Evolutionary conservation across 2,797 vertebrate genomes (phyloP), one percentile per base, ranked within the genome.

Genomic region (Synaphobranchus kaupii): DNA sequence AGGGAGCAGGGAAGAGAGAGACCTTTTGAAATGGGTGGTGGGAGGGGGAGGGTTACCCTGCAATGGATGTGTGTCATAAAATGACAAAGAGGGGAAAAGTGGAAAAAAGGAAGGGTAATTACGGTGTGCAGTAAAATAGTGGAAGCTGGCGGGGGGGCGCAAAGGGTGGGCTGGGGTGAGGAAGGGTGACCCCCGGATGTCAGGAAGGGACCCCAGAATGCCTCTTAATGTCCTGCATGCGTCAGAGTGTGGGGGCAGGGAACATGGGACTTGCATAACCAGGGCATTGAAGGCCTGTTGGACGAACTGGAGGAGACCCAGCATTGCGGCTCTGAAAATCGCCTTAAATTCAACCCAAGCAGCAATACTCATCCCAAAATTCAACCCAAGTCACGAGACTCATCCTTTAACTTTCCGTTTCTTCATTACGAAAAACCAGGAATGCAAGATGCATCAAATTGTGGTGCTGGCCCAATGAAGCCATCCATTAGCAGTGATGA

Each of bases 1-100:
- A 71, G 66, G 15, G 2, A 1, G 52, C 28, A 39, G 83, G 15
- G 12, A 8, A 13, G 66, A 3, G 71, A 76, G 68, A 7, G 52
- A 13, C 68, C 22, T 9, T 31, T 13, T 39, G 25, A 63, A 20
- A 12, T 4, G 25, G 31, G 31, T 3, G 31, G 31, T 15, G 22
- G 22, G 6, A 13, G 84, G 60, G 58, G 60, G 60, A 7, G 84
- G 34, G 66, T 84, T 84, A 73, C 48, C 60, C 25, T n/a, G 44
- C 83, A 84, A 63, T 82, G 50, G 83, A 83, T 81, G 73, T 20
- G 60, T 82, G 87, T 85, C 84, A 86, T 88, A 88, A 88, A 88
- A 68, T 56, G 15, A 39, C 22, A 86, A 84, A 85, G 87, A 31
- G 48, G 31, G n/a, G 71, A 31, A 86, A 83, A 58, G 34, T 58